Conservation (phyloP, 2,797 vertebrate genomes). For the Rachycentron canadum region DNA sequence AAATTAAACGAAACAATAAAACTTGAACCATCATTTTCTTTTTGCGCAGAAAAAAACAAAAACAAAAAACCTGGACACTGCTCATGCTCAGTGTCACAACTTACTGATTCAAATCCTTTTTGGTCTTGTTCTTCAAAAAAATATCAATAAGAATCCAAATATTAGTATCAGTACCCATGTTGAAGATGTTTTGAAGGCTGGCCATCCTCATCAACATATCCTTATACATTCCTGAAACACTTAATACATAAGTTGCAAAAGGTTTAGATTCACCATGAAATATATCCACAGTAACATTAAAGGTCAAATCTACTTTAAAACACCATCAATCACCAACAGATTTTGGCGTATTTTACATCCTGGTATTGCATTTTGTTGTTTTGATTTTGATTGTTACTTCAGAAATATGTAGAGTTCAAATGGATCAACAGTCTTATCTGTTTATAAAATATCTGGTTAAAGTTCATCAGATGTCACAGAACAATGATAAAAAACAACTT, state of each 20-base stretch:
- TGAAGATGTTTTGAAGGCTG: too few relatives aligned
- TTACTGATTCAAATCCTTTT: too few relatives aligned
- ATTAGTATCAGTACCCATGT: too few relatives aligned
- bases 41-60: too few relatives aligned
- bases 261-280: not conserved
- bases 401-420: not conserved
- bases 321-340: not conserved
- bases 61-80: too few relatives aligned
- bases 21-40: too few relatives aligned
- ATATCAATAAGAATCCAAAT: too few relatives aligned
- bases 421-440: not conserved
- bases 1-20: too few relatives aligned
- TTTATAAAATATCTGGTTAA: conserved; percentile 12
- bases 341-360: not conserved
- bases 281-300: not conserved
- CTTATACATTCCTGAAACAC: not conserved
- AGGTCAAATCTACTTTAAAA: not conserved
- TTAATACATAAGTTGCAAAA: not conserved
- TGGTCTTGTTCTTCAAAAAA: too few relatives aligned
- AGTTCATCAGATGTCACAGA: not conserved
- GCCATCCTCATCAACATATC: not conserved
- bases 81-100: too few relatives aligned
- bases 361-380: not conserved
- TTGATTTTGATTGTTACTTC: not conserved
- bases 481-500: not conserved